Conservation (phyloP, 1,140 invertebrate genomes). For the Drosophila sp. region DNA sequence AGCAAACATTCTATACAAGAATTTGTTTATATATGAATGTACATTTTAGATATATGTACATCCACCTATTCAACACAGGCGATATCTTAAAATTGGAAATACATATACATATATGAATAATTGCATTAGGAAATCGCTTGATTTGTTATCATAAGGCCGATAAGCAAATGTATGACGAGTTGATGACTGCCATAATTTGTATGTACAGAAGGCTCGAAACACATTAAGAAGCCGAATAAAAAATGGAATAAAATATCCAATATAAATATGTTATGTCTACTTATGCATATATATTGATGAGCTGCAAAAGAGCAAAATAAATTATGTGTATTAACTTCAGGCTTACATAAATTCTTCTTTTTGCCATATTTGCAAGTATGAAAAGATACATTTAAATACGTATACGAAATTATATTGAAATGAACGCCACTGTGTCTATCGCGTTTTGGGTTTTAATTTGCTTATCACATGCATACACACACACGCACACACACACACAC, state of each 20-base stretch:
- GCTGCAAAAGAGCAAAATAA: constrained; percentile 8
- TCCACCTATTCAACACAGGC: neutral
- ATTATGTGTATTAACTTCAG: constrained; percentile 1
- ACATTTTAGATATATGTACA: neutral
- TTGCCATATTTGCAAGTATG: neutral
- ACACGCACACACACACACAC: constrained; percentile 13
- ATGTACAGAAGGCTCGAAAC: neutral
- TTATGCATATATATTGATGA: constrained; percentile 1
- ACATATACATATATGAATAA: constrained; percentile 23
- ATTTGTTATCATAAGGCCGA: constrained; percentile 47
- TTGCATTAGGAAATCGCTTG: constrained; percentile 44
- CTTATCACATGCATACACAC: constrained; percentile 54
- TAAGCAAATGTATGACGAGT: constrained; percentile 40
- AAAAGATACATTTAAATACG: constrained; percentile 2
- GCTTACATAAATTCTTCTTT: constrained; percentile 23
- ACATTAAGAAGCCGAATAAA: neutral
- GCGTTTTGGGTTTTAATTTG: constrained; percentile 74
- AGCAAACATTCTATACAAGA: neutral
- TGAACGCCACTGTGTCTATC: constrained; percentile 68
- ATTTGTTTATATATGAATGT: neutral
- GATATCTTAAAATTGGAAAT: neutral
- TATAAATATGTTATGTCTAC: neutral
- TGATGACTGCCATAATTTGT: constrained; percentile 31
- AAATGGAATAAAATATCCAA: constrained; percentile 1
- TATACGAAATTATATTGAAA: constrained; percentile 3